Conservation (phyloP, 2,888 invertebrate genomes). For the Mantis religiosa region DNA sequence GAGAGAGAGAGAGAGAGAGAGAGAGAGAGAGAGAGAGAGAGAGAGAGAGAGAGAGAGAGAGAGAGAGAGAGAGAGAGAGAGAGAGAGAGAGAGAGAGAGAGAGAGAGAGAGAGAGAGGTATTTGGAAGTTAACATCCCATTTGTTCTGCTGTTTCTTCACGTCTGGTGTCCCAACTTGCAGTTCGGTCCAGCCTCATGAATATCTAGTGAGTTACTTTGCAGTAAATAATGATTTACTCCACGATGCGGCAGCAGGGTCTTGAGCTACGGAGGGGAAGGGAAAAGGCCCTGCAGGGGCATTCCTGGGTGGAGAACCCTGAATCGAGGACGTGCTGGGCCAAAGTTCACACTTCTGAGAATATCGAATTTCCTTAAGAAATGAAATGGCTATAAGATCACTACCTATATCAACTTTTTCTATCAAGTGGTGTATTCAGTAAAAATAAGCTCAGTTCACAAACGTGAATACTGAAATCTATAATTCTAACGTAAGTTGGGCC, state of each 20-base stretch:
- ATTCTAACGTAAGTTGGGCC: no score
- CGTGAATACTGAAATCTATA: no score
- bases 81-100: no score
- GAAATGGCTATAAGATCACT: background rate
- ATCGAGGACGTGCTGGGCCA: background rate
- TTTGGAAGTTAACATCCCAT: no score
- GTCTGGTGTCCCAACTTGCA: background rate
- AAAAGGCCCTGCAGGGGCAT: background rate
- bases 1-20: no score
- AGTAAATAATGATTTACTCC: slow-evolving; percentile 10
- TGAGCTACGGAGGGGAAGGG: background rate
- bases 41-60: no score
- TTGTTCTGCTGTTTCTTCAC: background rate
- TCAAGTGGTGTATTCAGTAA: no score
- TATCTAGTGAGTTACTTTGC: slow-evolving; percentile 12
- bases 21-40: no score
- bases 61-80: no score
- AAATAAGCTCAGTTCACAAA: no score
- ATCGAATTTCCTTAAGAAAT: background rate
- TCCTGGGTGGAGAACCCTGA: background rate
- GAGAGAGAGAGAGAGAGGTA: no score
- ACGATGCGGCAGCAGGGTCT: background rate
- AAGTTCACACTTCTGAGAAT: background rate
- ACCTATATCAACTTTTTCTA: no score
- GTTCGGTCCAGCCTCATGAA: slow-evolving; percentile 1